Evolutionary conservation across 2,888 invertebrate species (phyloP), one percentile per base, ranked within the genome.

Genomic region (Dryococelus australis): DNA sequence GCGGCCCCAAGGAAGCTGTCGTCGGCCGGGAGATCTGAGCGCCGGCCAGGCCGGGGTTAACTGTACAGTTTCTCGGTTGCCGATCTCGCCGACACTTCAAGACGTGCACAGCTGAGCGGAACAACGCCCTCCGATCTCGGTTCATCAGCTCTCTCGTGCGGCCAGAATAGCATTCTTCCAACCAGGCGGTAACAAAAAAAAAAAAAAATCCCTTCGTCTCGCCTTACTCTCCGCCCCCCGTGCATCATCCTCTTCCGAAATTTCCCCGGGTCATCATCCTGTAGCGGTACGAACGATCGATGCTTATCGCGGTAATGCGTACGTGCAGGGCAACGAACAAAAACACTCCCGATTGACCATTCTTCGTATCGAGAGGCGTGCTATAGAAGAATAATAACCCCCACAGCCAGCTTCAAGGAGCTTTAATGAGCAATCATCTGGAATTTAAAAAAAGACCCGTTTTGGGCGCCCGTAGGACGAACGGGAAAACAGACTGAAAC

Each of bases 261-360:
- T 47, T 24, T 65, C 20, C 65, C 65, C 20, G 65, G 65, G 65
- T 65, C 65, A 65, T 65, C 65, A 65, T 65, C 65, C 65, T 65
- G 65, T 65, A 65, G 65, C 65, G 65, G 65, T 65, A 65, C 65
- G 16, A 20, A 24, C 65, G 24, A n/a, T 65, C 65, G 65, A 65
- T 65, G 65, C 24, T 65, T 65, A 65, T 65, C 65, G n/a, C n/a
- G 65, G 65, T 65, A 65, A 65, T 65, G 16, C 65, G 65, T 65
- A n/a, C 65, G 16, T 47, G 47, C 47, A 47, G 16, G 47, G 65
- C 0, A 20, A 0, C 2, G 65, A 3, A 65, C 65, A n/a, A n/a
- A n/a, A 65, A 10, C 20, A 16, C n/a, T 20, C 65, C 65, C 65
- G 65, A 24, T 24, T 65, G 65, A 65, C 65, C 65, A n/a, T 65